Evolutionary conservation across 2,113 vertebrate species (phyloP).

Genomic region (Empidonax traillii): DNA sequence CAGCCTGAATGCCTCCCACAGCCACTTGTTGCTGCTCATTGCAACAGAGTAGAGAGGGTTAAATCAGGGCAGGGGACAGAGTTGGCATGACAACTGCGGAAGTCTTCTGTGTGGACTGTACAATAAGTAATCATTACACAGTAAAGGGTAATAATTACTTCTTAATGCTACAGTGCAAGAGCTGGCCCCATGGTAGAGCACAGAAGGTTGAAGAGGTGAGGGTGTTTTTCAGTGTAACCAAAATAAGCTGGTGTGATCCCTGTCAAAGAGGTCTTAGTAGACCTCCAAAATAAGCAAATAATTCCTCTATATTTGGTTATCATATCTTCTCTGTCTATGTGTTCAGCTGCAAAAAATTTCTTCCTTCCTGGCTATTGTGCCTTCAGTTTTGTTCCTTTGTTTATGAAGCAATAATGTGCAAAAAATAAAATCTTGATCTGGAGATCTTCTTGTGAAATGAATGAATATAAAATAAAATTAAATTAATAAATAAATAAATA

Average conservation of each 20-base stretch:
- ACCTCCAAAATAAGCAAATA: neutral
- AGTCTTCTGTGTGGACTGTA: neutral
- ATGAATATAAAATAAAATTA: neutral
- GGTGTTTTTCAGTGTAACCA: neutral
- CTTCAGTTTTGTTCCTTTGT: neutral
- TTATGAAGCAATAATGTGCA: neutral
- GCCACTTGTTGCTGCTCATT: neutral
- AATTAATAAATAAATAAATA: too few relatives aligned
- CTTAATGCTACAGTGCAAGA: neutral
- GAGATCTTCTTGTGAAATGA: neutral
- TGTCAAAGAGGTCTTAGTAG: neutral
- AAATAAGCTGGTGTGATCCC: neutral
- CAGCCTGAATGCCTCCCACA: accelerated
- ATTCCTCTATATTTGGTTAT: neutral
- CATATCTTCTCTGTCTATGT: neutral
- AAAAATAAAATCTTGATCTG: neutral
- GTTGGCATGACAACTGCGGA: neutral
- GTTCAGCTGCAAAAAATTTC: neutral
- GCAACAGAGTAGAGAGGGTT: neutral
- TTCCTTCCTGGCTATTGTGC: neutral
- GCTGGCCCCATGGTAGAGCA: neutral
- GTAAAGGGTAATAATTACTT: neutral
- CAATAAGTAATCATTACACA: neutral
- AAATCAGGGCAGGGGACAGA: neutral
- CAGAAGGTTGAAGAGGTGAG: neutral